Conservation (phyloP, 2,797 vertebrate genomes). For the Lagorchestes hirsutus region DNA sequence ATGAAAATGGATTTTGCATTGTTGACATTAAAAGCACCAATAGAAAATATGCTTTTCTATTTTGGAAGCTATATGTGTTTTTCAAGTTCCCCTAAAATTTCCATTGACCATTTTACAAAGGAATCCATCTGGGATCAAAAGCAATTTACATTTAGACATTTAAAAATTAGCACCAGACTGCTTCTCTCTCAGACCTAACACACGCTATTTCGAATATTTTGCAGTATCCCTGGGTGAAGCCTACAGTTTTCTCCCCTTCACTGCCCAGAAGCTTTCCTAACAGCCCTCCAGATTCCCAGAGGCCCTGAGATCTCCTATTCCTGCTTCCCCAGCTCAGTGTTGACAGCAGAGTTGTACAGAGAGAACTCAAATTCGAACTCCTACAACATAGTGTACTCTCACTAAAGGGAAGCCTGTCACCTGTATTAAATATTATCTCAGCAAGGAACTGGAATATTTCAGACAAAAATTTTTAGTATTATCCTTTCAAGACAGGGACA, state of each 20-base stretch:
- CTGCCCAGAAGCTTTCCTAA: neutral
- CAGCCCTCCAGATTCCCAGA: neutral
- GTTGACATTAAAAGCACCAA: neutral
- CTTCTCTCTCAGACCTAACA: neutral
- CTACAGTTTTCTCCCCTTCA: neutral
- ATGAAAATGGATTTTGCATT: neutral
- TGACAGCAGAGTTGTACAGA: neutral
- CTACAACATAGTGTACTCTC: neutral
- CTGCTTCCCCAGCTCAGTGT: neutral
- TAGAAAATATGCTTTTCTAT: conserved; percentile 9
- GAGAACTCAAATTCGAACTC: neutral
- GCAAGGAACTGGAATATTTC: neutral
- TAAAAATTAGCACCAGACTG: conserved; percentile 7
- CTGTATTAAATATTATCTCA: conserved; percentile 3
- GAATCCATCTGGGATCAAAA: conserved; percentile 11
- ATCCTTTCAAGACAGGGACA: neutral
- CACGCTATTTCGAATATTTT: neutral
- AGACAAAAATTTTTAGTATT: neutral
- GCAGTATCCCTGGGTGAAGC: neutral
- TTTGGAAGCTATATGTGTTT: conserved; percentile 23
- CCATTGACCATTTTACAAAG: neutral
- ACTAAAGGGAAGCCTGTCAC: neutral
- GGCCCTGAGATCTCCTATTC: neutral
- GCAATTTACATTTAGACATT: conserved; percentile 16
- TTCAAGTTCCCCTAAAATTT: neutral